Evolutionary conservation across 1,140 invertebrate genomes (phyloP).

Genomic region (Colletes gigas): DNA sequence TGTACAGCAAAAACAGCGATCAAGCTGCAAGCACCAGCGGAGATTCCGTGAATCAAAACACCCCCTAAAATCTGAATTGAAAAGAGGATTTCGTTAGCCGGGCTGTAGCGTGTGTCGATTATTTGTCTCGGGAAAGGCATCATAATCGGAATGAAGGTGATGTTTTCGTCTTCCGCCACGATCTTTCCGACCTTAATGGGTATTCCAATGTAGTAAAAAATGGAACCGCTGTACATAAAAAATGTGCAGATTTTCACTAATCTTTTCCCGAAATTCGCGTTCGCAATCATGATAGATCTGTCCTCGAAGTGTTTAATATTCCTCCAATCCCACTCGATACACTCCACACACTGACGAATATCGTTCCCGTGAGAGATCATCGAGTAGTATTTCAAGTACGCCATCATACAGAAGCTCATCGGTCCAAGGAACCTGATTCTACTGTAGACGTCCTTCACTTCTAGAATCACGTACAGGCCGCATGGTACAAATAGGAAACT

Average conservation of each 20-base stretch:
- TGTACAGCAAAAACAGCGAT: conserved; percentile 64
- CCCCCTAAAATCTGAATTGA: conserved; percentile 51
- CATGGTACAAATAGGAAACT: conserved; percentile 43
- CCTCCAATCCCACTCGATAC: conserved; percentile 69
- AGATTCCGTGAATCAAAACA: conserved; percentile 50
- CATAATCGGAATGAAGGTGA: conserved; percentile 37
- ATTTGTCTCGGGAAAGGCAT: conserved; percentile 58
- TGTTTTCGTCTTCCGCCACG: neutral
- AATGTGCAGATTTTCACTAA: conserved; percentile 4
- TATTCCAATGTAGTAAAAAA: conserved; percentile 27
- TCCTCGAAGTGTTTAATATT: conserved; percentile 24
- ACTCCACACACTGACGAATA: conserved; percentile 64
- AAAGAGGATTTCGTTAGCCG: conserved; percentile 59
- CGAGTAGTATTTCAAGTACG: conserved; percentile 66
- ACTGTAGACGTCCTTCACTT: conserved; percentile 58
- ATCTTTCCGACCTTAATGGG: conserved; percentile 12
- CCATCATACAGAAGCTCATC: conserved; percentile 71
- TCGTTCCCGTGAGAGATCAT: conserved; percentile 57
- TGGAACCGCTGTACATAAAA: conserved; percentile 34
- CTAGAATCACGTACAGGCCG: conserved; percentile 28
- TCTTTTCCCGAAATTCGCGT: conserved; percentile 32
- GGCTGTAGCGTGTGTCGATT: conserved; percentile 43
- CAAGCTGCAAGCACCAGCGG: conserved; percentile 55
- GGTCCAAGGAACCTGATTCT: conserved; percentile 69
- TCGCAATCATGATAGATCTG: conserved; percentile 31